A percentile compares a stretch with the other conserved stretches of the same genome.
Evolutionary conservation across 2,113 vertebrate species (phyloP).

Genomic region (Gymnorhina tibicen): DNA sequence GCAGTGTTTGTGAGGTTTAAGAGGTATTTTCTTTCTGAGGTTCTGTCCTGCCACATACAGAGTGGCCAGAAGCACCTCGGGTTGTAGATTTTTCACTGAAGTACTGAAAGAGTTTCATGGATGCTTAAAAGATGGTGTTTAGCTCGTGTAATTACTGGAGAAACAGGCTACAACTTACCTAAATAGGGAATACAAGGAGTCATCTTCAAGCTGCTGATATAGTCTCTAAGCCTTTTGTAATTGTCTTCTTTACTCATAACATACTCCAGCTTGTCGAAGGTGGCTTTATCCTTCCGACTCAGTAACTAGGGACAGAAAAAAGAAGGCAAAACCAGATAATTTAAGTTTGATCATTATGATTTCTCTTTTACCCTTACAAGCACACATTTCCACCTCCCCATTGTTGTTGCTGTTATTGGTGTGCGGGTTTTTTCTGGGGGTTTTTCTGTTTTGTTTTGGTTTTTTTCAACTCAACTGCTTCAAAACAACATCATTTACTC

Average conservation of each 20-base stretch:
- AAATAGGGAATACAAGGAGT: slow-evolving; percentile 98
- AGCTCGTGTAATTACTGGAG: not conserved
- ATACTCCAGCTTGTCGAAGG: slow-evolving; percentile 95
- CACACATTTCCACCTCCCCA: not conserved
- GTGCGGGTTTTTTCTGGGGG: fast-evolving
- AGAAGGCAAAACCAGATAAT: not conserved
- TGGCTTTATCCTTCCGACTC: slow-evolving; percentile 96
- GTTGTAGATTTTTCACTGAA: not conserved
- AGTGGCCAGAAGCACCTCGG: not conserved
- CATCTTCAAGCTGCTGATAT: slow-evolving; percentile 98
- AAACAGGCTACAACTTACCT: slow-evolving; percentile 74
- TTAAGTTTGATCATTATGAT: not conserved
- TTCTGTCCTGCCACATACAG: not conserved
- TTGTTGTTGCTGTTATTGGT: fast-evolving
- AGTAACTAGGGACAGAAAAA: slow-evolving; percentile 77
- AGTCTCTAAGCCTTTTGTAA: slow-evolving; percentile 96
- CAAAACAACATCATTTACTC: not conserved
- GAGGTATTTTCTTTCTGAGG: not conserved
- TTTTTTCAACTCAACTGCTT: not conserved
- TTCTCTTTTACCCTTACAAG: not conserved
- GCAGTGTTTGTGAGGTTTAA: not conserved
- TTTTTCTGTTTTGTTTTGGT: too few species aligned
- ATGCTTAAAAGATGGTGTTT: not conserved
- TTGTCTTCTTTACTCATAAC: slow-evolving; percentile 99
- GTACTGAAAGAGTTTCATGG: not conserved